phyloP scores from a whole-genome alignment of 1,140 invertebrate species.

The Drosophila bifasciata region DNA sequence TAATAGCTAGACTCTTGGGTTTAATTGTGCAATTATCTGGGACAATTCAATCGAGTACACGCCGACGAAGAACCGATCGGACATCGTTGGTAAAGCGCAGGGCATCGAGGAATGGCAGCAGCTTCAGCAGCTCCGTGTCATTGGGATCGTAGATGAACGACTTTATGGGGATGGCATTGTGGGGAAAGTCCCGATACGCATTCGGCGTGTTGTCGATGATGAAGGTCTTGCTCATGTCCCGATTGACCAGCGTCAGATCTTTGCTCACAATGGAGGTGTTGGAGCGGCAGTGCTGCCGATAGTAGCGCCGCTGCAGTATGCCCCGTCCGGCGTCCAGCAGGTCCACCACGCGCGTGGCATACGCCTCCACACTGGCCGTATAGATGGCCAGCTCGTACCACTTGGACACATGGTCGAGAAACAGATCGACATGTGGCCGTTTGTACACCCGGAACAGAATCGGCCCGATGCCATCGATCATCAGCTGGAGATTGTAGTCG shows the following conservation, averaged over 20 bases:
- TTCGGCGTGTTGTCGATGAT: conserved; percentile 68
- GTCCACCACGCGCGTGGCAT: conserved; percentile 54
- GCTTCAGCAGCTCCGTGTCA: conserved; percentile 53
- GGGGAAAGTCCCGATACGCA: conserved; percentile 53
- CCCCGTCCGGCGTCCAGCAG: conserved; percentile 48
- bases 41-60: not conserved
- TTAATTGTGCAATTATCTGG: not conserved
- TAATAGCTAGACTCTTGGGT: not conserved
- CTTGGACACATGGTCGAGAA: conserved; percentile 43
- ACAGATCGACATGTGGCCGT: conserved; percentile 59
- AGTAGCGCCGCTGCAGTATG: conserved; percentile 52
- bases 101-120: conserved; percentile 66
- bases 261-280: conserved; percentile 29
- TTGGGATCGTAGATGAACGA: conserved; percentile 48
- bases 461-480: not conserved
- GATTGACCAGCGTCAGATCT: conserved; percentile 41
- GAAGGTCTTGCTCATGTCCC: conserved; percentile 35
- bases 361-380: conserved; percentile 64
- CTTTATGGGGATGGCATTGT: conserved; percentile 66
- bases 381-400: conserved; percentile 69
- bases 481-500: conserved; percentile 39
- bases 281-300: conserved; percentile 52
- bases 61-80: conserved; percentile 44
- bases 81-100: conserved; percentile 68
- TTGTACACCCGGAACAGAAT: conserved; percentile 57